Evolutionary conservation across 1,140 invertebrate genomes (phyloP).

Genomic region (Dendrolimus punctatus): DNA sequence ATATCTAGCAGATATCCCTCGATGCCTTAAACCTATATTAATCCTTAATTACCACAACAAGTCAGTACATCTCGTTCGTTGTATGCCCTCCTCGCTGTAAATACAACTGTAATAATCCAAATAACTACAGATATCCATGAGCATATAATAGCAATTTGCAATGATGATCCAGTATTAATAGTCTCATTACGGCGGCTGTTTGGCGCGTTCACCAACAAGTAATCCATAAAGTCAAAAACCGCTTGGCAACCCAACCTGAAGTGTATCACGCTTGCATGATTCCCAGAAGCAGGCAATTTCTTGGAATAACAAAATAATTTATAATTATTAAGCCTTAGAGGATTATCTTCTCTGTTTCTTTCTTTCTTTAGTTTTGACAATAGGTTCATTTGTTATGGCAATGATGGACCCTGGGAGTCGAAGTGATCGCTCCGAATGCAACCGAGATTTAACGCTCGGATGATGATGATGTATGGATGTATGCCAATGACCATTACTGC

Average conservation of each 20-base stretch:
- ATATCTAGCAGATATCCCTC: not conserved
- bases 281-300: constrained; percentile 72
- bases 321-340: not conserved
- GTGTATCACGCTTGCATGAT: constrained; percentile 75
- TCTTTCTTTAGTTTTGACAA: no score
- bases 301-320: constrained; percentile 30
- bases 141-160: constrained; percentile 74
- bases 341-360: no score
- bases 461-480: no score
- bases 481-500: no score
- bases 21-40: not conserved
- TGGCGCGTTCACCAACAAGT: constrained; percentile 74
- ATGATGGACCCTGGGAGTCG: no score
- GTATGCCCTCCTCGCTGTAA: constrained; percentile 73
- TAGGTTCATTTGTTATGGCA: no score
- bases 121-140: constrained; percentile 74
- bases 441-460: no score
- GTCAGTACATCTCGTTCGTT: constrained; percentile 57
- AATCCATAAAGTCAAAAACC: constrained; percentile 83
- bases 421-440: no score
- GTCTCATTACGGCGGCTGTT: constrained; percentile 73
- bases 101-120: constrained; percentile 68
- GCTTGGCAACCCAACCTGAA: constrained; percentile 77
- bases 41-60: constrained; percentile 59
- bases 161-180: constrained; percentile 75